phyloP scores from a whole-genome alignment of 2,797 vertebrate species.

The Gastrophryne carolinensis region DNA sequence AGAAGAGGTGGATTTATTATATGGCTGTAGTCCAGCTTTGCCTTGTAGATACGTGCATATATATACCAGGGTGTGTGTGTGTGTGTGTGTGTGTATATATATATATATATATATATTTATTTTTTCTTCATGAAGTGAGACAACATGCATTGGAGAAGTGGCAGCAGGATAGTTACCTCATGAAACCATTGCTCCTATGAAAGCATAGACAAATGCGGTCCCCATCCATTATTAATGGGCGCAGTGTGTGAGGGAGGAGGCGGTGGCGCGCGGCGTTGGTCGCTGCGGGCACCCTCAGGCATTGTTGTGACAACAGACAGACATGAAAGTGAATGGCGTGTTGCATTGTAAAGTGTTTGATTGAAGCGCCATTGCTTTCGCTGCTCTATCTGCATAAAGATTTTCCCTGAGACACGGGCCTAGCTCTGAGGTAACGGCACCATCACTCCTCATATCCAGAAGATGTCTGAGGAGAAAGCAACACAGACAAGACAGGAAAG shows the following conservation, averaged over 20 bases:
- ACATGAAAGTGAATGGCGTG: background rate
- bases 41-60: no score
- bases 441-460: background rate
- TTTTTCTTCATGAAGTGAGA: no score
- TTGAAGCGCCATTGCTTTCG: background rate
- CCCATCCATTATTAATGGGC: background rate
- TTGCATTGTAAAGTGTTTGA: background rate
- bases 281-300: no score
- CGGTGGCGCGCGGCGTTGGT: background rate
- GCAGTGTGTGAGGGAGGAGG: background rate
- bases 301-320: background rate
- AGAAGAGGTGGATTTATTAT: no score
- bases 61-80: no score
- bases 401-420: background rate
- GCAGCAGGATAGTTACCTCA: no score
- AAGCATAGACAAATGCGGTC: background rate
- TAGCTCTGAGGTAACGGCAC: background rate
- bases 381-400: background rate
- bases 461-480: background rate
- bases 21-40: no score
- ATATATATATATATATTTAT: no score
- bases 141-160: no score
- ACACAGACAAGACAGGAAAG: no score
- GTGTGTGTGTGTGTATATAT: no score
- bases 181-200: no score